Base-by-base conservation (phyloP, 2,797 vertebrate species). In the Delichon dasypus region DNA sequence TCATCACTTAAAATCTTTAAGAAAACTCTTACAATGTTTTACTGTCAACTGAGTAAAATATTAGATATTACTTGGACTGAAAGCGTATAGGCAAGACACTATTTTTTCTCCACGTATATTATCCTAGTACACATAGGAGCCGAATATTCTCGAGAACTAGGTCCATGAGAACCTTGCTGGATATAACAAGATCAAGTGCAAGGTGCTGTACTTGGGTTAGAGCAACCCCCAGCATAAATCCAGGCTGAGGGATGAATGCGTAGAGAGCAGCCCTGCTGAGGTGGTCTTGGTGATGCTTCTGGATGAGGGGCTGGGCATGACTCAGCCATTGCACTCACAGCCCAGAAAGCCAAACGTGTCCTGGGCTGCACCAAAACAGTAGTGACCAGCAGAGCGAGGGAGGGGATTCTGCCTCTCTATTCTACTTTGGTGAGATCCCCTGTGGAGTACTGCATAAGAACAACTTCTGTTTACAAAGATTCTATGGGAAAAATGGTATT, bases 121-220 rank as follows among this genome's bases (percentile, higher is more conserved):
- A 55, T 22, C 17, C 5, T n/a, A 29, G 23, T 13, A 38, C 29
- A 61, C 40, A 34, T 4, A n/a, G 5, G 16, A 85, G n/a, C 13
- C 61, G 40, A 61, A 68, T 34, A 54, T 20, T 76, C 40, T 54
- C 0, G 0, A 76, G 29, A 40, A 32, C 13, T 40, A 11, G 2
- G n/a, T 40, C 25, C 64, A 34, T 13, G 9, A 60, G 47, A 47
- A 54, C 26, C 11, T 17, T n/a, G 25, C 5, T 20, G 54, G 7
- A 16, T 54, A 40, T 77, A 77, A 30, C 21, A 40, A 45, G 48
- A 34, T 29, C 25, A 40, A n/a, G 20, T 12, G 25, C 20, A 61
- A 54, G 29, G 11, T 6, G 25, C 16, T 61, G 48, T 16, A 34
- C 47, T 13, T 20, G 47, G 23, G 7, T 11, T 53, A 32, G 13